Percentiles rank a stretch among this genome's conserved stretches.
Evolutionary conservation across 2,113 vertebrate genomes (phyloP).

Genomic region (Bettongia penicillata): DNA sequence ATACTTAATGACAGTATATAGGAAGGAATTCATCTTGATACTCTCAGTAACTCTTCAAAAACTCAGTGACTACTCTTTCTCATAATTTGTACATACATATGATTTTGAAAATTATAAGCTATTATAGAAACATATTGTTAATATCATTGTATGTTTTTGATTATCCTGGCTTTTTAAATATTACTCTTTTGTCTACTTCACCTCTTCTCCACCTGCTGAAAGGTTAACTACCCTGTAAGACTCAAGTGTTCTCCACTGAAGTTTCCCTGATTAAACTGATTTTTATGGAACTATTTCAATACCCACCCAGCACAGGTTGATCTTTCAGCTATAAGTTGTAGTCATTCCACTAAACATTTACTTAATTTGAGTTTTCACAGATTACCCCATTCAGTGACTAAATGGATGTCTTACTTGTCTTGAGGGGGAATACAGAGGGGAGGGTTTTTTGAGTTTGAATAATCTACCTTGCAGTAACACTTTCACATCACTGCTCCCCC

Average conservation of each 20-base stretch:
- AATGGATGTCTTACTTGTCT: not conserved
- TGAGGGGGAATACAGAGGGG: not conserved
- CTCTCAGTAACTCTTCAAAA: slow-evolving; percentile 6
- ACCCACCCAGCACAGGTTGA: not conserved
- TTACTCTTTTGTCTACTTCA: not conserved
- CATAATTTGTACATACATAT: not conserved
- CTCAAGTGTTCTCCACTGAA: not conserved
- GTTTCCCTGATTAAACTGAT: not conserved
- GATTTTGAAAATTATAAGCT: not conserved
- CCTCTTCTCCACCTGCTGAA: not conserved
- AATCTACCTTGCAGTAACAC: not conserved
- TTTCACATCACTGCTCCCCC: not conserved
- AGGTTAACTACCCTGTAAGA: not conserved
- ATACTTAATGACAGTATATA: not conserved
- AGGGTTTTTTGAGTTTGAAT: not conserved
- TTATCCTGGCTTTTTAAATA: not conserved
- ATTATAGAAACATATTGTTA: not conserved
- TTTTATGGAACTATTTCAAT: not conserved
- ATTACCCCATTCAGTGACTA: not conserved
- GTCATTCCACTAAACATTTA: not conserved
- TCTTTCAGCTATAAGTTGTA: not conserved
- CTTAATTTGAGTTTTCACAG: not conserved
- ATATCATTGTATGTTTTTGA: not conserved
- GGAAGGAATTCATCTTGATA: not conserved
- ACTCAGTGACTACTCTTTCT: not conserved